Evolutionary conservation across 2,888 invertebrate species (phyloP).

Genomic region (Tenthredo amoena): DNA sequence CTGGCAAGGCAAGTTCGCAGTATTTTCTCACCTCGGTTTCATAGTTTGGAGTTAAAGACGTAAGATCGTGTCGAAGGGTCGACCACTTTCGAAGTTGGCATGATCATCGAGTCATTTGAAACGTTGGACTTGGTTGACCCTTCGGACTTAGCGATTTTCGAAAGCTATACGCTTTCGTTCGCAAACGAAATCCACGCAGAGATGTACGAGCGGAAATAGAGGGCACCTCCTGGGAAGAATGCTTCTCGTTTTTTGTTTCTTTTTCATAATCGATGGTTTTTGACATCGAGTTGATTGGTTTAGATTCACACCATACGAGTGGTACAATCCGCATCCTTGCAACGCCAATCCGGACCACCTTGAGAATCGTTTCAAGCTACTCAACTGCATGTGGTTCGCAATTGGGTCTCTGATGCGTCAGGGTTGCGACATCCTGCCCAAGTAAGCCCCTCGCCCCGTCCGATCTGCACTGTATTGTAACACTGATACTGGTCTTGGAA

Average conservation of each 20-base stretch:
- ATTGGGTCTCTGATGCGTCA: conserved; percentile 97
- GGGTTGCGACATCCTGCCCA: conserved; percentile 96
- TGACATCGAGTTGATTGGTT: conserved; percentile 65
- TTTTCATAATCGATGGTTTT: background rate
- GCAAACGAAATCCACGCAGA: background rate
- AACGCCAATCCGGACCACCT: conserved; percentile 90
- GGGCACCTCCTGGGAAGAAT: background rate
- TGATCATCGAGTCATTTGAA: background rate
- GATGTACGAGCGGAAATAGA: background rate
- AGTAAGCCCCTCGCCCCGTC: conserved; percentile 82
- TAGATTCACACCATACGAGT: conserved; percentile 97
- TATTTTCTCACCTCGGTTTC: conserved; percentile 5
- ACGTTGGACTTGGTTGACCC: background rate
- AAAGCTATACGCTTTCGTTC: background rate
- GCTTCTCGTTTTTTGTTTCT: background rate
- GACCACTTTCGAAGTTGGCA: conserved; percentile 27
- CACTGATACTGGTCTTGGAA: conserved; percentile 16
- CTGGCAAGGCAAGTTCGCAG: conserved; percentile 80
- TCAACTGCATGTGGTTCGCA: conserved; percentile 99
- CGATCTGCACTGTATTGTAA: conserved; percentile 29
- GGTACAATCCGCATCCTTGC: conserved; percentile 94
- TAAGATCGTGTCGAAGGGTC: conserved; percentile 53
- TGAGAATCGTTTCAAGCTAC: conserved; percentile 94
- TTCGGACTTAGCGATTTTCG: background rate
- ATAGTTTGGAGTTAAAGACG: conserved; percentile 20